phyloP scores from a whole-genome alignment of 2,797 vertebrate species.

The Dendrocincla fuliginosa region DNA sequence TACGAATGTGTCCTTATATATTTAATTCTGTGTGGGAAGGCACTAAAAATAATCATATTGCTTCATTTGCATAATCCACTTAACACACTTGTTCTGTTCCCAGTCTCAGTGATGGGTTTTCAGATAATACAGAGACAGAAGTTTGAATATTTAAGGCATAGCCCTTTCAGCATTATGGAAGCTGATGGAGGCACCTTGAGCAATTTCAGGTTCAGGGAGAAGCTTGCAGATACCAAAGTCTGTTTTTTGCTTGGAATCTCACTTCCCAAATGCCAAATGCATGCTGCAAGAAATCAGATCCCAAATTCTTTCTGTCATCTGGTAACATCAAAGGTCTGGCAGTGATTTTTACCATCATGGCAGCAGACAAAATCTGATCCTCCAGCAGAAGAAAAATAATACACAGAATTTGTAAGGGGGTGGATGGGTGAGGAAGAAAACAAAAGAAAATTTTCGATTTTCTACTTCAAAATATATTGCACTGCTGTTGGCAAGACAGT shows the following conservation, averaged over 20 bases:
- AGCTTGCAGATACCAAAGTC: not conserved
- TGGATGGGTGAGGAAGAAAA: not conserved
- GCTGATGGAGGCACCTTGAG: not conserved
- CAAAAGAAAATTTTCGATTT: not conserved
- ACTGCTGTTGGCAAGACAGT: not conserved
- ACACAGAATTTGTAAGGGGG: rapidly evolving
- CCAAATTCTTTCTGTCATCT: not conserved
- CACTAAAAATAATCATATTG: not conserved
- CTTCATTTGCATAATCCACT: not conserved
- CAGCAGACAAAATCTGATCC: not conserved
- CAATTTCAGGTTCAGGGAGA: not conserved
- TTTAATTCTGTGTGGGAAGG: not conserved
- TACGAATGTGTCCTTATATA: not conserved
- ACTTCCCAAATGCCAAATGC: not conserved
- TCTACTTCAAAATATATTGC: not conserved
- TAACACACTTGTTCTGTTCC: not conserved
- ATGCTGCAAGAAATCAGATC: not conserved
- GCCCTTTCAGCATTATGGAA: not conserved
- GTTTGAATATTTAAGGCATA: not conserved
- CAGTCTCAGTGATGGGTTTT: not conserved
- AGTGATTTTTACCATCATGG: not conserved
- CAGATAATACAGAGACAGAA: not conserved
- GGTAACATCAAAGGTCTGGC: not conserved
- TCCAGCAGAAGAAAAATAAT: not conserved
- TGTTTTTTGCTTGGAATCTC: not conserved